These are phyloP conservation scores for Acrossocheilus fasciatus DNA, from an alignment of 2,797 vertebrate genomes.

Conservation along the genomic window DNA sequence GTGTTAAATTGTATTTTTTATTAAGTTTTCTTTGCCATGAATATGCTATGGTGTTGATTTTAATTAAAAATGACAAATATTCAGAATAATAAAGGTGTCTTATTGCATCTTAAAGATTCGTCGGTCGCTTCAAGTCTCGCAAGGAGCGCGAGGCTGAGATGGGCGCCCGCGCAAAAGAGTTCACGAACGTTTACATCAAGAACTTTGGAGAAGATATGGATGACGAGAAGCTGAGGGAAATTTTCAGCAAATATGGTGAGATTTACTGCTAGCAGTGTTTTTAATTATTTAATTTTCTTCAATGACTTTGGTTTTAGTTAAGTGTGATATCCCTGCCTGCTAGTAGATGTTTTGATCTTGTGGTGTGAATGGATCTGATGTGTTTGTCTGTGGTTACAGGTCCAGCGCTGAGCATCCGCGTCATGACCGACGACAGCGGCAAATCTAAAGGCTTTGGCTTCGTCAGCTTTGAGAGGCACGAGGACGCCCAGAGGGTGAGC, in stretches of 20 bases:
- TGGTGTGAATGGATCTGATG: neutral
- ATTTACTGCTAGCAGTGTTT: too few relatives aligned
- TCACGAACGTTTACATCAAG: slow-evolving; percentile 98
- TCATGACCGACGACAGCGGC: slow-evolving; percentile 93
- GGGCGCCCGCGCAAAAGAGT: slow-evolving; percentile 94
- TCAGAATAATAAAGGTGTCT: neutral
- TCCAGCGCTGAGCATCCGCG: slow-evolving; percentile 92
- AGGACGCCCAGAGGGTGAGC: slow-evolving; percentile 94
- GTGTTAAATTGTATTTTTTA: neutral
- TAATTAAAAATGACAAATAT: neutral
- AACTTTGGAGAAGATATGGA: slow-evolving; percentile 99
- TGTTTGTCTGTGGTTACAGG: slow-evolving; percentile 71
- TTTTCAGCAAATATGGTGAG: slow-evolving; percentile 93
- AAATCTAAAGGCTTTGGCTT: slow-evolving; percentile 98
- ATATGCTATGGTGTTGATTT: neutral
- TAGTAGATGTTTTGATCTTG: neutral
- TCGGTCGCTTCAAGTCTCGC: slow-evolving; percentile 97
- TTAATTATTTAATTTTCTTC: too few relatives aligned
- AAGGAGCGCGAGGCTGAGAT: slow-evolving; percentile 97
- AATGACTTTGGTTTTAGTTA: too few relatives aligned
- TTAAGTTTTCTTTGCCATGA: neutral
- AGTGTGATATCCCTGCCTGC: too few relatives aligned
- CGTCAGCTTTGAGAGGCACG: slow-evolving; percentile 96
- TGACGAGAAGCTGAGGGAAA: slow-evolving; percentile 93
- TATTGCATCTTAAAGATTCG: slow-evolving; percentile 80